These are phyloP conservation scores for Dendrolimus houi DNA, from an alignment of 2,888 invertebrate species.

Conservation along the genomic window DNA sequence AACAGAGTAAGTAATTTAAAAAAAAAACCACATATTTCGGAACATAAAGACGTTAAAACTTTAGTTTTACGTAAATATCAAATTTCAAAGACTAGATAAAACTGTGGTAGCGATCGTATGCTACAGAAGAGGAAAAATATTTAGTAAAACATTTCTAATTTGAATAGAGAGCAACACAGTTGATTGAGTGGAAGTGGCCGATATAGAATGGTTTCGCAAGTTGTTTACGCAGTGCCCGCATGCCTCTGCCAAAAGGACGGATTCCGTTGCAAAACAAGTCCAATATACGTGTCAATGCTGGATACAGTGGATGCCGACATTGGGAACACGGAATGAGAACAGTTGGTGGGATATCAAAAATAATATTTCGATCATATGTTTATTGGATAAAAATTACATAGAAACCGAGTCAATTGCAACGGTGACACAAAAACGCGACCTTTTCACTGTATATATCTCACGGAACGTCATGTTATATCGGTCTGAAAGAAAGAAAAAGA, in stretches of 20 bases:
- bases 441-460: too few species aligned
- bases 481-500: too few species aligned
- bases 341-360: neutral
- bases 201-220: slow-evolving; percentile 52
- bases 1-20: too few species aligned
- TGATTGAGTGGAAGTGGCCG: slow-evolving; percentile 28
- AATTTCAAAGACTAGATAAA: too few species aligned
- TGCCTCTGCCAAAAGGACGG: slow-evolving; percentile 48
- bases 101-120: too few species aligned
- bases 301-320: neutral
- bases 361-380: neutral
- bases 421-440: too few species aligned
- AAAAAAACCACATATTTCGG: too few species aligned
- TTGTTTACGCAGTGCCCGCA: slow-evolving; percentile 46
- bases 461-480: too few species aligned
- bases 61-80: too few species aligned
- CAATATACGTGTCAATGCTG: slow-evolving; percentile 39
- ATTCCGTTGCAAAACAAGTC: slow-evolving; percentile 55
- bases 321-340: neutral
- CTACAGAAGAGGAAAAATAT: neutral
- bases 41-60: too few species aligned
- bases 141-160: neutral
- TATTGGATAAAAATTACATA: too few species aligned
- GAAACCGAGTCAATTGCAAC: too few species aligned
- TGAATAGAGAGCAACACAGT: slow-evolving; percentile 1